Percentiles rank a stretch among this genome's conserved stretches.
Evolutionary conservation across 2,113 vertebrate genomes (phyloP).

Genomic region (Oryzias curvinotus): DNA sequence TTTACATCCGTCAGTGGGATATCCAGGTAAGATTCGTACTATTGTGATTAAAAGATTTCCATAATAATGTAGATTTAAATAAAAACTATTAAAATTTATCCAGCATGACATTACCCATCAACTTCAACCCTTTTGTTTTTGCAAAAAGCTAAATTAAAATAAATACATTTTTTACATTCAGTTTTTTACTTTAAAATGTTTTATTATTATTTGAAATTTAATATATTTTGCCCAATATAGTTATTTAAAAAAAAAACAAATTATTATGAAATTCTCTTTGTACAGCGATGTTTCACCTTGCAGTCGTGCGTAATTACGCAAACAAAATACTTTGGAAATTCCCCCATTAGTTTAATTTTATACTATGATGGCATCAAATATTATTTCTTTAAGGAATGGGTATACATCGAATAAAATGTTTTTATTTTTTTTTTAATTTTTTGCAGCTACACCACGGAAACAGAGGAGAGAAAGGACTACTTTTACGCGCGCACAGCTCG

Average conservation of each 20-base stretch:
- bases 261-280: not conserved
- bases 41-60: not conserved
- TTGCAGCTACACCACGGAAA: slow-evolving; percentile 93
- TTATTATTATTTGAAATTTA: too few species aligned
- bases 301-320: not conserved
- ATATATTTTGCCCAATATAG: too few species aligned
- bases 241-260: too few species aligned
- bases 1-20: slow-evolving; percentile 95
- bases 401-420: not conserved
- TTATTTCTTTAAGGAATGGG: not conserved
- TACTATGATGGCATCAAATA: slow-evolving; percentile 6
- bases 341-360: not conserved
- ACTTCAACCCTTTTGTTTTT: not conserved
- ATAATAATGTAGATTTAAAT: not conserved
- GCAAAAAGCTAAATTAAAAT: too few species aligned
- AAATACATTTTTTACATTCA: too few species aligned
- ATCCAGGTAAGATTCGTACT: slow-evolving; percentile 86
- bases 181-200: too few species aligned
- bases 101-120: not conserved
- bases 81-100: not conserved
- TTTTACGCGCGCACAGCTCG: slow-evolving; percentile 95
- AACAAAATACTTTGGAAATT: not conserved
- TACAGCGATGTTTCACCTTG: not conserved
- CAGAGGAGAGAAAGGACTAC: slow-evolving; percentile 96
- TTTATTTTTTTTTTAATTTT: slow-evolving; percentile 35